Evolutionary conservation across 2,888 invertebrate genomes (phyloP).

Genomic region (Trissonchulus sp.): DNA sequence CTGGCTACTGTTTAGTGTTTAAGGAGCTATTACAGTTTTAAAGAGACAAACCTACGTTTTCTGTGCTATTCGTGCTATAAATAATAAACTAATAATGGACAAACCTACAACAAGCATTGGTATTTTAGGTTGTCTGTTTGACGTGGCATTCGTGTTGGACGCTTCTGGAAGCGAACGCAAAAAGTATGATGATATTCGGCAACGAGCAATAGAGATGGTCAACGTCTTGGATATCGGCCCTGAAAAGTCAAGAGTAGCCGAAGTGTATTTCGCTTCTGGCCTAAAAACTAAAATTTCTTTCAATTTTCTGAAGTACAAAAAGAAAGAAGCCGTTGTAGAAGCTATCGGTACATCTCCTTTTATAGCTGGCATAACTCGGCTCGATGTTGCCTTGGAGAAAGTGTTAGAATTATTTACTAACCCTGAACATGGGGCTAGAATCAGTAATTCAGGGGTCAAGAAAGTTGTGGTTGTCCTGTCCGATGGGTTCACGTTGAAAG

Average conservation of each 20-base stretch:
- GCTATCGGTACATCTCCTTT: not conserved
- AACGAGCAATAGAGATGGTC: not conserved
- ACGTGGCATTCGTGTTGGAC: not conserved
- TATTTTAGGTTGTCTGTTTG: conserved; percentile 11
- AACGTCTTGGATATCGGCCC: not conserved
- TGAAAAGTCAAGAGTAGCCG: not conserved
- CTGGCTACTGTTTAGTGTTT: too few species aligned
- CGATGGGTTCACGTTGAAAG: not conserved
- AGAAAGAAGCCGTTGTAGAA: not conserved
- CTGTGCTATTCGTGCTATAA: too few species aligned
- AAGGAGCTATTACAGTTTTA: too few species aligned
- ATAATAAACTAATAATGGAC: not conserved
- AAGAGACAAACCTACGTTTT: too few species aligned
- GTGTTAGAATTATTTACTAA: not conserved
- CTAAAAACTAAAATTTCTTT: not conserved
- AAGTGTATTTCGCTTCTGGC: not conserved
- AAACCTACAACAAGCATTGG: too few species aligned
- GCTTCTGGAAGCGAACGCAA: conserved; percentile 6
- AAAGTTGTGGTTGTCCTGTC: not conserved
- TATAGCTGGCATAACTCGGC: not conserved
- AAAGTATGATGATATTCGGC: not conserved
- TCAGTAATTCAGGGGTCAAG: not conserved
- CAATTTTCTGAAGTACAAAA: not conserved
- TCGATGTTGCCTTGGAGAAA: not conserved
- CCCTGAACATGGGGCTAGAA: not conserved